Evolutionary conservation across 1,140 invertebrate genomes (phyloP), one percentile per base, ranked within the genome.

Genomic region (Diabrotica undecimpunctata): DNA sequence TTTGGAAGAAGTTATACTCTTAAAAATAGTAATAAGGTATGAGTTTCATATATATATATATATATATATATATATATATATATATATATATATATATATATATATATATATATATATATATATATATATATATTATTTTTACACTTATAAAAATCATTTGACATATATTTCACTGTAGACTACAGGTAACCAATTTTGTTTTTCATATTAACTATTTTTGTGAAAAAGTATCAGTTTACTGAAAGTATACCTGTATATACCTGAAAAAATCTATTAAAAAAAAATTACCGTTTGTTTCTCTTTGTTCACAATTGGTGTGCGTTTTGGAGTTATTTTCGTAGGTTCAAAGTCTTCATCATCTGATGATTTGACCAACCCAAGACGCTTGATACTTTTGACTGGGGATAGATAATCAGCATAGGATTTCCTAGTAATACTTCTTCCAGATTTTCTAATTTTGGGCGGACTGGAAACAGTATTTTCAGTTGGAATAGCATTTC

Each of bases 381-480:
- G 38, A 39, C 8, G 60, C 63, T 9, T 61, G 53, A n/a, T 41
- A 25, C 5, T n/a, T 61, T 61, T 61, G 9, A 11, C 6, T 12
- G 59, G 59, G 2, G 59, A 61, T n/a, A 61, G 11, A 37, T 61
- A 61, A 61, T 61, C 59, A 10, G 46, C 46, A 11, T 61, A 61
- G 8, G 59, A 61, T 50, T 61, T 41, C n/a, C 59, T 61, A 14
- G 12, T 14, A 50, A 35, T 50, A 36, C 14, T 51, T 61, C 59
- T 61, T 4, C 11, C 14, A 9, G 59, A 61, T 61, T 61, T 61
- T 51, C 59, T 25, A 52, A 51, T 36, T 52, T 36, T 12, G 3
- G 14, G 12, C 11, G 64, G 39, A 41, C 14, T 62, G 14, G 58
- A 38, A 12, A 61, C 14, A 6, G 54, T 10, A 38, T 46, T 53